Evolutionary conservation across 2,888 invertebrate species (phyloP).

Genomic region (Spicauda simplicius): DNA sequence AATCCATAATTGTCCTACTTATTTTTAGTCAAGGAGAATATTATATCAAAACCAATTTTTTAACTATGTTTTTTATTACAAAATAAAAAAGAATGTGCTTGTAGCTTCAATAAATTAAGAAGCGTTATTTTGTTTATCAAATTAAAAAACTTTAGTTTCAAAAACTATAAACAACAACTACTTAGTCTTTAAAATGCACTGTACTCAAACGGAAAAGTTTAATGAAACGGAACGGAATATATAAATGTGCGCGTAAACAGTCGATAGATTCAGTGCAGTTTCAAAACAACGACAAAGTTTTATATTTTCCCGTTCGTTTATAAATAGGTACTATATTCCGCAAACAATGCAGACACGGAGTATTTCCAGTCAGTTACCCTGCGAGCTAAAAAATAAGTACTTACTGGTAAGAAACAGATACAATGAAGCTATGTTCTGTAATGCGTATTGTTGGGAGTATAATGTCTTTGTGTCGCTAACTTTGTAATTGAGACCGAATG

Average conservation of each 20-base stretch:
- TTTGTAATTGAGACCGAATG: constrained; percentile 2
- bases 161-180: too few species aligned
- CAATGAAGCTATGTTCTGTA: constrained; percentile 1
- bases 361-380: background rate
- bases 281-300: background rate
- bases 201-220: background rate
- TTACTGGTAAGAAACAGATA: constrained; percentile 1
- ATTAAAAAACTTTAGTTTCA: too few species aligned
- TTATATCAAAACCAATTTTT: too few species aligned
- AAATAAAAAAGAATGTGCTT: too few species aligned
- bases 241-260: background rate
- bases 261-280: constrained; percentile 1
- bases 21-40: too few species aligned
- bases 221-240: background rate
- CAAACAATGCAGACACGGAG: constrained; percentile 9
- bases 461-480: constrained; percentile 11
- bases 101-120: too few species aligned
- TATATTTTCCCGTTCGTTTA: background rate
- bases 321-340: constrained; percentile 17
- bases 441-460: background rate
- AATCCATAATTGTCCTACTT: too few species aligned
- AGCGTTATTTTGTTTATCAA: too few species aligned
- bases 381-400: background rate
- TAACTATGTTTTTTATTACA: too few species aligned
- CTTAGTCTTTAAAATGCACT: background rate